Evolutionary conservation across 2,797 vertebrate species (phyloP), one percentile per base, ranked within the genome.

Genomic region (Lerista edwardsae): DNA sequence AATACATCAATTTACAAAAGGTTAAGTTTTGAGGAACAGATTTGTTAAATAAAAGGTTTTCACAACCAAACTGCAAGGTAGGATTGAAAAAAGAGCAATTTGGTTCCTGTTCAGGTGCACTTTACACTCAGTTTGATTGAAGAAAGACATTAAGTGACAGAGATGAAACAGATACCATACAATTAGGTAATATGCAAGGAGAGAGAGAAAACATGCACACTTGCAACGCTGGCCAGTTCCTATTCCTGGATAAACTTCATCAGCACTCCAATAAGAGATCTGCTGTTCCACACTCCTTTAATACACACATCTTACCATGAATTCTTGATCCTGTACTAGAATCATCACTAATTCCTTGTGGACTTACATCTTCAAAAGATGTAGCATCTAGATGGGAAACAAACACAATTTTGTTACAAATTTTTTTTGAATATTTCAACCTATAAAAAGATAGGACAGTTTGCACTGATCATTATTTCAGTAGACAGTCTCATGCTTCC

Each of bases 361-460:
- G 96, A 87, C 96, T 96, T 86, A 99, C 96, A 88, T 99, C 98
- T 94, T 99, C 98, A 88, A 97, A 98, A 83, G 98, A 99, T 72
- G 95, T 95, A 23, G 97, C 96, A 93, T 97, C 98, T 97, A 93
- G 36, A 90, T 61, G 90, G 79, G 90, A 94, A 94, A 95, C 73
- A 92, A 95, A 89, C 47, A 85, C 84, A 88, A 87, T 2, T 72
- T 25, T 51, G 47, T 64, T 83, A 83, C 2, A 2, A 77, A 85
- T 83, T 62, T 90, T 36, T 85, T 41, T 87, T 39, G 29, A 39
- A 80, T 7, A 72, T 86, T 78, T 76, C 0, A 73, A 4, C 59
- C 57, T 12, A n/a, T 80, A 68, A 92, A 83, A 75, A 27, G 6
- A 21, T 29, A 64, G 85, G 86, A 65, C 14, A 83, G 87, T 90